phyloP scores from a whole-genome alignment of 2,888 invertebrate genomes.

The Acleris literana region DNA sequence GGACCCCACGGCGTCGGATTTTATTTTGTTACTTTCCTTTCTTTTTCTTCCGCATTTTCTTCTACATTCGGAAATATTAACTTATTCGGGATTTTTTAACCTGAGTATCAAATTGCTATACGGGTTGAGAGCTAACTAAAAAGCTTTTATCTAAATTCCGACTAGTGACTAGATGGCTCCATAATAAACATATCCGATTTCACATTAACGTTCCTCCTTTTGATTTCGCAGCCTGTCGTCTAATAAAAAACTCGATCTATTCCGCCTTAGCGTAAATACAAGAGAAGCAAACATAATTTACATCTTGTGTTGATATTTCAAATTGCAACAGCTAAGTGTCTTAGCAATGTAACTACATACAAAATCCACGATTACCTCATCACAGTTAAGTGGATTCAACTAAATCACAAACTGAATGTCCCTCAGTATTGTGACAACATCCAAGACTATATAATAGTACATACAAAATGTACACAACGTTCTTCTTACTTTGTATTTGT shows the following conservation, averaged over 20 bases:
- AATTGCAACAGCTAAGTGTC: not conserved
- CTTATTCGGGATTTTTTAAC: not conserved
- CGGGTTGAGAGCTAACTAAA: too few relatives aligned
- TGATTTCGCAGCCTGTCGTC: too few relatives aligned
- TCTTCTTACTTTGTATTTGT: constrained; percentile 42
- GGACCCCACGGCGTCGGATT: not conserved
- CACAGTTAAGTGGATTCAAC: constrained; percentile 16
- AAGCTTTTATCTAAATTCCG: too few relatives aligned
- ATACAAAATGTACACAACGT: constrained; percentile 49
- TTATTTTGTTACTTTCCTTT: not conserved
- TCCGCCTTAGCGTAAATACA: too few relatives aligned
- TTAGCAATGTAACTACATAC: too few relatives aligned
- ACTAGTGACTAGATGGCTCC: too few relatives aligned
- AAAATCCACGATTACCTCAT: constrained; percentile 16
- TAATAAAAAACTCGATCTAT: too few relatives aligned
- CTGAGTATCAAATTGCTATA: not conserved
- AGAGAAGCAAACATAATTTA: too few relatives aligned
- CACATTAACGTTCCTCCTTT: too few relatives aligned
- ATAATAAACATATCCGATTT: too few relatives aligned
- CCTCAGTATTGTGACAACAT: constrained; percentile 12
- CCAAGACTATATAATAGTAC: not conserved
- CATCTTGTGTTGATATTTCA: not conserved
- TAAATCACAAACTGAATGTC: constrained; percentile 14
- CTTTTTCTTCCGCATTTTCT: not conserved
- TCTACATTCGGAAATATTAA: too few relatives aligned